Evolutionary conservation across 1,140 invertebrate species (phyloP), one percentile per base, ranked within the genome.

Genomic region (Babylonia areolata): DNA sequence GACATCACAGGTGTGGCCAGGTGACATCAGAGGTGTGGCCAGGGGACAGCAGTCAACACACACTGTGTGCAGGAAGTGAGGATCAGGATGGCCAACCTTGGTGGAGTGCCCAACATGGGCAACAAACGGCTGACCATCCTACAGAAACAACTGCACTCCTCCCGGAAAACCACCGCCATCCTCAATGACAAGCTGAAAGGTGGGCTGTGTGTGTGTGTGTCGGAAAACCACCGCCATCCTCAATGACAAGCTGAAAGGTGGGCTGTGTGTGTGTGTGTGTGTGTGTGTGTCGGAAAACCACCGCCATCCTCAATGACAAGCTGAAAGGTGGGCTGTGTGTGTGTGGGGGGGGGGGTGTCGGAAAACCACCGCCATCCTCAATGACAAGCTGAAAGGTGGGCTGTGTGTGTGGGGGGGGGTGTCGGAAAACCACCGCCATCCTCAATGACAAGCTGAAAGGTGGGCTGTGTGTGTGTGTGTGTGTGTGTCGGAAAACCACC

Each of bases 151-250:
- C 79, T 87, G 20, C 81, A 86, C 3, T 73, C 85, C 39, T 86
- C 86, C 28, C 64, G 89, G 33, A 88, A 88, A 42, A 78, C 82
- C 37, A 84, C 80, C 15, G 81, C 85, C 69, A 58, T 88, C 35
- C 73, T 39, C 37, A 88, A 90, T 58, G 89, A 87, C 31, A 90
- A 90, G 42, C 77, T 88, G 15, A 81, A 84, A 42, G 86, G 86
- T 31, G 82, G 82, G 3, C 42, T 46, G 42, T 46, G 42, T 46
- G 42, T n/a, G 33, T 75, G n/a, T 35, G 73, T 75, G 73, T 75
- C n/a, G n/a, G n/a, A n/a, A n/a, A n/a, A n/a, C n/a, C n/a, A n/a
- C n/a, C n/a, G n/a, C n/a, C n/a, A n/a, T n/a, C n/a, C n/a, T n/a
- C n/a, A n/a, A n/a, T n/a, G n/a, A n/a, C n/a, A n/a, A n/a, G n/a